phyloP scores from a whole-genome alignment of 2,113 vertebrate species.

The Tychaedon coryphoeus region DNA sequence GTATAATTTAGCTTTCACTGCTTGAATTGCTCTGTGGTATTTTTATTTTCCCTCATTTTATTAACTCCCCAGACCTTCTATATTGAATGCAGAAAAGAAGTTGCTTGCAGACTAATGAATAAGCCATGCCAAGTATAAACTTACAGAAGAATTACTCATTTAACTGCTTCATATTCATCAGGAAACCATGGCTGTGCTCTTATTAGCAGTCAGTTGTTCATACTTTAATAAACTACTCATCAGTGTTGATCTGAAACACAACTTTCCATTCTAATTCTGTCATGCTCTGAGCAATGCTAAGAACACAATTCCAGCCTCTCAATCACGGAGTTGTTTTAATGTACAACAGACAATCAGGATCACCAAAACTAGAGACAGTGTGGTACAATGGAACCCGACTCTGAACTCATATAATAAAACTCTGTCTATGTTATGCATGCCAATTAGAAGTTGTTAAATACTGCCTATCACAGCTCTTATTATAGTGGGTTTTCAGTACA shows the following conservation, averaged over 20 bases:
- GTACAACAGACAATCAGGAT: neutral
- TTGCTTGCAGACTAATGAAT: slow-evolving; percentile 29
- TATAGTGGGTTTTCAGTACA: neutral
- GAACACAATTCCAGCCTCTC: slow-evolving; percentile 7
- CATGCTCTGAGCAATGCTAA: neutral
- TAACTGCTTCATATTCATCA: slow-evolving; percentile 18
- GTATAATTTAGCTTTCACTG: slow-evolving; percentile 12
- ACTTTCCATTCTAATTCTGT: slow-evolving; percentile 34
- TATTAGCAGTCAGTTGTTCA: slow-evolving; percentile 15
- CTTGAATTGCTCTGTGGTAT: neutral
- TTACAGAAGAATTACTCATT: slow-evolving; percentile 35
- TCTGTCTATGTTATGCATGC: neutral
- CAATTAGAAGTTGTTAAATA: neutral
- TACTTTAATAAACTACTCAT: slow-evolving; percentile 45
- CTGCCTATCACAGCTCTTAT: neutral
- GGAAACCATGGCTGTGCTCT: neutral
- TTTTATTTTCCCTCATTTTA: slow-evolving; percentile 26
- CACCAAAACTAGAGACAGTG: neutral
- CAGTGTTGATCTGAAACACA: slow-evolving; percentile 6
- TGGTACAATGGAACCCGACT: neutral
- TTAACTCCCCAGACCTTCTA: neutral
- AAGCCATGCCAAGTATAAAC: slow-evolving; percentile 10
- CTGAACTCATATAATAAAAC: neutral
- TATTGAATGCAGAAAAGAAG: neutral
- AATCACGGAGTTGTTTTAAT: neutral